A percentile compares a stretch with the other conserved stretches of the same genome.
Conservation (phyloP, 2,888 invertebrate species). For the Meiosimyza decipiens region DNA sequence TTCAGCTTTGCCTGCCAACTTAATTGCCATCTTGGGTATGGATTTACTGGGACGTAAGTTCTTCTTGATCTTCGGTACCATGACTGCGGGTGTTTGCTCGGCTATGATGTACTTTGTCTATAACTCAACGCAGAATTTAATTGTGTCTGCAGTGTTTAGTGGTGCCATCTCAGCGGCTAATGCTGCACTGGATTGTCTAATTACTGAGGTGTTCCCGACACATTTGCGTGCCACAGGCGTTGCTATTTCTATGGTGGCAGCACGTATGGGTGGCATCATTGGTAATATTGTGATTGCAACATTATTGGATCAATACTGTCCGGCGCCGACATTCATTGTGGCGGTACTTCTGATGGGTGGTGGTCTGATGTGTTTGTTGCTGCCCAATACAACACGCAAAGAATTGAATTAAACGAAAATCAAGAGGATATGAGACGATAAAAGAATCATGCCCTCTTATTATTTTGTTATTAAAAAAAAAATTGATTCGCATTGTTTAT, state of each 20-base stretch:
- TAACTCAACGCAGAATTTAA: conserved; percentile 84
- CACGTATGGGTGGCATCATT: conserved; percentile 85
- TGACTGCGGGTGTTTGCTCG: conserved; percentile 85
- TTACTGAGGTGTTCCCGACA: conserved; percentile 93
- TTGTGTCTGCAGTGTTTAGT: conserved; percentile 87
- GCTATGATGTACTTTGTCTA: conserved; percentile 87
- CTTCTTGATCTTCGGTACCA: conserved; percentile 82
- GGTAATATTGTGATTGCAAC: conserved; percentile 83
- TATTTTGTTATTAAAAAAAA: neutral
- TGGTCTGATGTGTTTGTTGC: conserved; percentile 85
- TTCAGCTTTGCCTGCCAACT: conserved; percentile 86
- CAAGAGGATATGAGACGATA: too few species aligned
- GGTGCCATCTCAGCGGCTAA: conserved; percentile 90
- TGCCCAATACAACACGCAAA: conserved; percentile 90
- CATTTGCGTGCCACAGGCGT: conserved; percentile 91
- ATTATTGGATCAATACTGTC: conserved; percentile 87
- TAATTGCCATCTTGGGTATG: conserved; percentile 85
- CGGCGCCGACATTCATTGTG: conserved; percentile 91
- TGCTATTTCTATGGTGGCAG: conserved; percentile 90
- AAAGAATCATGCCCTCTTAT: neutral
- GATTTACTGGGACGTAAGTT: conserved; percentile 84
- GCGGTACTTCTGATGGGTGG: conserved; percentile 86
- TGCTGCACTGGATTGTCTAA: conserved; percentile 90
- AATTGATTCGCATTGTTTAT: too few species aligned
- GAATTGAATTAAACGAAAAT: conserved; percentile 68